These are phyloP conservation scores for Magallana ariakensis DNA, from an alignment of 1,140 invertebrate genomes.

Conservation along the genomic window DNA sequence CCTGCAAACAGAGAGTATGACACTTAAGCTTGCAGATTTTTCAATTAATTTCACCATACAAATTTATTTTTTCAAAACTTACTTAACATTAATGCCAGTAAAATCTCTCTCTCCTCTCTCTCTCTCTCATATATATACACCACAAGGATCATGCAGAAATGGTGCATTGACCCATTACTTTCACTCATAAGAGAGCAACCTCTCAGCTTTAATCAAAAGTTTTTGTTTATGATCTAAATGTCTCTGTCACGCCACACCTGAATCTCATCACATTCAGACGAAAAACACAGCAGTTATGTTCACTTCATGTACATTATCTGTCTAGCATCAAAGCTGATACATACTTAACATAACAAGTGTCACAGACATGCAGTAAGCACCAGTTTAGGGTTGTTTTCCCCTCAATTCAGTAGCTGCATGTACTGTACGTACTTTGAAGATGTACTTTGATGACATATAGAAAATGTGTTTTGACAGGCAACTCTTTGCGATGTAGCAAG, in stretches of 20 bases:
- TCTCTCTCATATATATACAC: no score
- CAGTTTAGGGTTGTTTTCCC: no score
- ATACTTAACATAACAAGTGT: neutral
- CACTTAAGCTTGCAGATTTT: neutral
- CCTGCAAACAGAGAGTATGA: constrained; percentile 3
- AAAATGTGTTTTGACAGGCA: no score
- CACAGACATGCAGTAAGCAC: no score
- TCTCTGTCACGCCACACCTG: neutral
- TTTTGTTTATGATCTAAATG: neutral
- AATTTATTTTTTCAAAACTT: no score
- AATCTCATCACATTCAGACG: neutral
- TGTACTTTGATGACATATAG: no score
- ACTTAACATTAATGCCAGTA: no score
- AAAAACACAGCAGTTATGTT: neutral
- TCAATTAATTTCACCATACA: neutral
- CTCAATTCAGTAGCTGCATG: no score
- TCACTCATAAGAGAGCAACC: neutral
- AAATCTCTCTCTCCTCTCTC: no score
- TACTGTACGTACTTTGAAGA: no score
- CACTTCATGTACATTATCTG: neutral
- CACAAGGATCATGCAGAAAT: neutral
- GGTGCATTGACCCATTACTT: neutral
- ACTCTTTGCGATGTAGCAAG: no score
- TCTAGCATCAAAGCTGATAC: neutral
- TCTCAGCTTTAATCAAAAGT: neutral